Conservation (phyloP, 2,113 vertebrate species). For the Mustela lutreola region DNA sequence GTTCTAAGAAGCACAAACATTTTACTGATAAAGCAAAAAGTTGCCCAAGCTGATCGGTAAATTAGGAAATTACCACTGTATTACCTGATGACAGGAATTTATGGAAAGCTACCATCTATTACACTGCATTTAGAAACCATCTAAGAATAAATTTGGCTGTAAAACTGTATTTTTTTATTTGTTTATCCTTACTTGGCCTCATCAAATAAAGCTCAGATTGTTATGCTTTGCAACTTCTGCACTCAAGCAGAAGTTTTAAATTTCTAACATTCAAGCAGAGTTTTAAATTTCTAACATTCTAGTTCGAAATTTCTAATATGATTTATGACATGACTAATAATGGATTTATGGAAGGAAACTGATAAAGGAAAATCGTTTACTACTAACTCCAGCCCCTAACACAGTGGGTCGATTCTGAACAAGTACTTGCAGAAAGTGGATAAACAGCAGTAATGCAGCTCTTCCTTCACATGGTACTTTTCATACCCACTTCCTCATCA, state of each 20-base stretch:
- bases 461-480: not conserved
- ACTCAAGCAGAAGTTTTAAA: constrained; percentile 52
- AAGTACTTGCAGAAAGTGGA: not conserved
- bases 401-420: not conserved
- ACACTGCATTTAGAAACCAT: constrained; percentile 33
- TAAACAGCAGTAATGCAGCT: not conserved
- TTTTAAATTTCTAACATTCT: not conserved
- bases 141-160: constrained; percentile 23
- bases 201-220: constrained; percentile 34
- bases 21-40: constrained; percentile 28
- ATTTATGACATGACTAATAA: not conserved
- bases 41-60: constrained; percentile 17
- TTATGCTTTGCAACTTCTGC: constrained; percentile 21
- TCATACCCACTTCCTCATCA: not conserved
- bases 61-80: not conserved
- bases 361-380: not conserved
- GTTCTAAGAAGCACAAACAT: not conserved
- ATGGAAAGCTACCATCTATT: not conserved
- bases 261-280: too few species aligned
- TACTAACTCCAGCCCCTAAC: not conserved
- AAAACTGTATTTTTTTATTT: constrained; percentile 39
- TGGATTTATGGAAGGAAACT: not conserved
- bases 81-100: constrained; percentile 1
- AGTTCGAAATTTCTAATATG: constrained; percentile 33
- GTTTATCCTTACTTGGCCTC: not conserved